Evolutionary conservation across 2,888 invertebrate genomes (phyloP).

Genomic region (Cephus sareptanus): DNA sequence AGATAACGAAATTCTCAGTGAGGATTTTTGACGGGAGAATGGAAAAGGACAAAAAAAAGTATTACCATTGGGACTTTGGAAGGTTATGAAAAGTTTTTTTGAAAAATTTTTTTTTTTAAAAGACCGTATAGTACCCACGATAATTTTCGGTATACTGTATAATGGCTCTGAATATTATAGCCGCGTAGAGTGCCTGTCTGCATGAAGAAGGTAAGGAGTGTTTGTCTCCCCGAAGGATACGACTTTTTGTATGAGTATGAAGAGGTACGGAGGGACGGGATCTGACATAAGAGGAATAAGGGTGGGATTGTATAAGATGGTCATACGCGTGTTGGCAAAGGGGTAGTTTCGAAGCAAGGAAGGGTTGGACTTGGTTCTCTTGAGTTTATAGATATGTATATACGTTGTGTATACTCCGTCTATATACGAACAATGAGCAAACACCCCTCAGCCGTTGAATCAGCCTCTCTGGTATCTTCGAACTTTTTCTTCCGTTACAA

Average conservation of each 20-base stretch:
- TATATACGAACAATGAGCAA: conserved; percentile 43
- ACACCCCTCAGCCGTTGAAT: conserved; percentile 51
- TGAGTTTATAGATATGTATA: neutral
- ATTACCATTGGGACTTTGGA: too few relatives aligned
- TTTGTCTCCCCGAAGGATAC: neutral
- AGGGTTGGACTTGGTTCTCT: conserved; percentile 29
- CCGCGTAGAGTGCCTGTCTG: neutral
- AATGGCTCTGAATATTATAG: neutral
- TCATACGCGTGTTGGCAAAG: neutral
- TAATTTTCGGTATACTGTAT: too few relatives aligned
- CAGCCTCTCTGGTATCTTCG: conserved; percentile 25
- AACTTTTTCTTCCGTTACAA: conserved; percentile 29
- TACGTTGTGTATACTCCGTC: neutral
- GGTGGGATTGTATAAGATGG: neutral
- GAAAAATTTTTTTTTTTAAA: neutral
- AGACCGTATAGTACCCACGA: neutral
- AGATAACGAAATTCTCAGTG: conserved; percentile 3
- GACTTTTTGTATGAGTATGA: neutral
- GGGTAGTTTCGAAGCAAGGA: conserved; percentile 8
- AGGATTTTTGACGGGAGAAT: too few relatives aligned
- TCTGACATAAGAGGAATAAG: neutral
- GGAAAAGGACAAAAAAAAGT: too few relatives aligned
- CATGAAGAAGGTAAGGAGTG: neutral
- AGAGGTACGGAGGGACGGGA: neutral
- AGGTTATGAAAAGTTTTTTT: too few relatives aligned